phyloP scores from a whole-genome alignment of 23 tunicate genomes.

The Styela plicata region DNA sequence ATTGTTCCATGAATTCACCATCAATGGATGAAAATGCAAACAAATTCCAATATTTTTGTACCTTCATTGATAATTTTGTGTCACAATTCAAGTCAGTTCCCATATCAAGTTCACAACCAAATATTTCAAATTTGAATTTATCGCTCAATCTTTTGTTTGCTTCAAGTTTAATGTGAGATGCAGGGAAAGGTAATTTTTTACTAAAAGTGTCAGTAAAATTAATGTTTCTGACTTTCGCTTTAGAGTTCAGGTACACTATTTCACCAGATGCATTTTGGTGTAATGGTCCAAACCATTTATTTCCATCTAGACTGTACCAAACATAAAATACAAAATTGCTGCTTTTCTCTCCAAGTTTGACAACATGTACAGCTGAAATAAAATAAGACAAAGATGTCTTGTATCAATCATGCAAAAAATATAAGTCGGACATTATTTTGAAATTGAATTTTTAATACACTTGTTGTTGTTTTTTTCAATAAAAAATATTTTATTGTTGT shows the following conservation, averaged over 20 bases:
- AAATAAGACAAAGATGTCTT: too few relatives aligned
- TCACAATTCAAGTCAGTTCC: background rate
- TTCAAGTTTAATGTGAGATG: slow-evolving; percentile 8
- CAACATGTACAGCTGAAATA: too few relatives aligned
- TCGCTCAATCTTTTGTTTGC: background rate
- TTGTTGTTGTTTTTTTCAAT: too few relatives aligned
- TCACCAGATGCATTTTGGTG: background rate
- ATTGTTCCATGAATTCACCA: too few relatives aligned
- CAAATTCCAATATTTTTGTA: too few relatives aligned
- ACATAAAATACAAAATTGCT: too few relatives aligned
- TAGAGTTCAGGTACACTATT: background rate
- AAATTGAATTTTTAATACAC: too few relatives aligned
- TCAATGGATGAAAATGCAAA: too few relatives aligned
- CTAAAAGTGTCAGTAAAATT: background rate
- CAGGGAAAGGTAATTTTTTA: background rate
- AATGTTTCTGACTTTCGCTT: background rate
- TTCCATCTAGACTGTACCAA: slow-evolving; percentile 19
- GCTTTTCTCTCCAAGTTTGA: too few relatives aligned
- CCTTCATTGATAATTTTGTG: background rate
- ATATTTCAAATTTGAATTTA: slow-evolving; percentile 18
- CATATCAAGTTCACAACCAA: slow-evolving; percentile 21
- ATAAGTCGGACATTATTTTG: too few relatives aligned
- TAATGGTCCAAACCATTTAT: background rate
- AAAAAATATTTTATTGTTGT: too few relatives aligned
- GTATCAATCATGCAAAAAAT: too few relatives aligned